Evolutionary conservation across 2,113 vertebrate species (phyloP).

Genomic region (Heterochromis multidens): DNA sequence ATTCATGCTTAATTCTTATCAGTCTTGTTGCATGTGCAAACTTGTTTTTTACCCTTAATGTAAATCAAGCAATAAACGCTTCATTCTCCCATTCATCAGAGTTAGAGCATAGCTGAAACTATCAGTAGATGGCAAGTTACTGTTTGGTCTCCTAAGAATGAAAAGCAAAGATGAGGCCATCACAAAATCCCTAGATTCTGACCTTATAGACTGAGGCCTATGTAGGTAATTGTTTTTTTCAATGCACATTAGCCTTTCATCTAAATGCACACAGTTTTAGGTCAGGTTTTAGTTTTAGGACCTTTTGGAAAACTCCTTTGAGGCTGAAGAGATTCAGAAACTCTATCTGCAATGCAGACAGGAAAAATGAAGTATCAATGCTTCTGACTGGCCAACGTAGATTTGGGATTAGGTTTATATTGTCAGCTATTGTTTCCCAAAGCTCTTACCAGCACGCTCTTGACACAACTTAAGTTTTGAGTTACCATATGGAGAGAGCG

Average conservation of each 20-base stretch:
- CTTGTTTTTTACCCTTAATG: not conserved
- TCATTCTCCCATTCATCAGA: not conserved
- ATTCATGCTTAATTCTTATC: too few species aligned
- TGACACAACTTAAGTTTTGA: not conserved
- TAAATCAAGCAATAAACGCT: not conserved
- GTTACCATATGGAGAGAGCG: not conserved
- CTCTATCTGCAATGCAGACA: not conserved
- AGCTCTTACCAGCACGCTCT: not conserved
- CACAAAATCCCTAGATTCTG: slow-evolving; percentile 1
- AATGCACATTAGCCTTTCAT: not conserved
- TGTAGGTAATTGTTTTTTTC: not conserved
- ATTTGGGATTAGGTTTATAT: not conserved
- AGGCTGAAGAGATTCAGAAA: not conserved
- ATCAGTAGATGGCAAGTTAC: not conserved
- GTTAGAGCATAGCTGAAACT: not conserved
- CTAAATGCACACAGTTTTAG: not conserved
- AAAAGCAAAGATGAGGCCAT: not conserved
- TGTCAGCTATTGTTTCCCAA: not conserved
- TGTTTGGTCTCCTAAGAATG: not conserved
- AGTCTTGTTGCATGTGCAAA: too few species aligned
- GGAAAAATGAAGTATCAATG: not conserved
- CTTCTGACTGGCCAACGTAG: not conserved
- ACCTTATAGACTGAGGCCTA: not conserved
- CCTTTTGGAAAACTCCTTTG: not conserved
- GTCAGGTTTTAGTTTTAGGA: too few species aligned